Evolutionary conservation across 1,140 invertebrate species (phyloP), one percentile per base, ranked within the genome.

Genomic region (Lordiphosa mommai): DNA sequence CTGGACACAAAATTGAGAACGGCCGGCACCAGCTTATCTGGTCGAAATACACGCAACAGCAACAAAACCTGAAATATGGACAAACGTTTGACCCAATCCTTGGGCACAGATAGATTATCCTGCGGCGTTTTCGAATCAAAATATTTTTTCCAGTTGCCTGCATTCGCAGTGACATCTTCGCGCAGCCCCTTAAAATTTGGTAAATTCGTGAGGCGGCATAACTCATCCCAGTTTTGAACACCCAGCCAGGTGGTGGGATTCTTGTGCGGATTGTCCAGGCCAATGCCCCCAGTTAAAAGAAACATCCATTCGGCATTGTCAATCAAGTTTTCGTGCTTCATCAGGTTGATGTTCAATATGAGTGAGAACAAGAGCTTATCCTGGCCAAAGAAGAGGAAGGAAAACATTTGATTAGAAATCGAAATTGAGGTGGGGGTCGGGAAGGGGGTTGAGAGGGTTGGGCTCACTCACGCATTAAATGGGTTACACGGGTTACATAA

Each of bases 301-400:
- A 98, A 98, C 90, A 96, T 92, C 93, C 96, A 97, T 72, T 97
- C 94, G 0, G 88, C 59, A 9, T 92, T 90, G 52, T 93, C 90
- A n/a, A 98, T 89, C 60, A 91, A 85, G 20, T 92, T 92, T 29
- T 93, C 90, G 58, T 93, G 93, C 76, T 95, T 93, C 89, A 95
- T 90, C 55, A 98, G 90, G 87, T 97, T 98, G 12, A 96, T 90
- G 44, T 93, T 92, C 40, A 99, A 90, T 57, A 98, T 87, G 59
- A 98, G 90, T 0, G 97, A 97, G 89, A 98, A 98, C 9, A 99
- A 90, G 14, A 98, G 89, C 90, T 98, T 96, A 89, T 96, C 95
- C 92, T 94, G 80, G 76, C 17, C 71, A 87, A 72, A 69, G 48
- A 13, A 44, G 8, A 43, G 40, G 40, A 23, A 20, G 27, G 40